phyloP scores from a whole-genome alignment of 2,113 vertebrate genomes.

The Ceyx melanurus region DNA sequence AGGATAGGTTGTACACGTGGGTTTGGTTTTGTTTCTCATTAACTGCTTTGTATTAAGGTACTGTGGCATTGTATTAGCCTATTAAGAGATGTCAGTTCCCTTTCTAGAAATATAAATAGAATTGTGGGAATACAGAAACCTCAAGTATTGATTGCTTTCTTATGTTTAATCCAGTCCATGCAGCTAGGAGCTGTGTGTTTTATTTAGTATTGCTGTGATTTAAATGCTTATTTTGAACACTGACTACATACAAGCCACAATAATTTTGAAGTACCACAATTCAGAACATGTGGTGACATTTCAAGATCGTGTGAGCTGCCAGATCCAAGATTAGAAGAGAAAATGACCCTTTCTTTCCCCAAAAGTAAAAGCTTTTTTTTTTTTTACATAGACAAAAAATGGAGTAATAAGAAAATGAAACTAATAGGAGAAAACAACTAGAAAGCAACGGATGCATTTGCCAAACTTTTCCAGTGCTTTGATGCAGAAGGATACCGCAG shows the following conservation, averaged over 20 bases:
- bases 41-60: neutral
- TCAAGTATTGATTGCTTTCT: slow-evolving; percentile 39
- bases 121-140: slow-evolving; percentile 28
- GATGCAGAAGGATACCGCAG: neutral
- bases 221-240: slow-evolving; percentile 47
- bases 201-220: slow-evolving; percentile 39
- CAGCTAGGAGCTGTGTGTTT: slow-evolving; percentile 2
- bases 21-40: neutral
- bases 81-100: slow-evolving; percentile 7
- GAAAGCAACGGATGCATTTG: neutral
- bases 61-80: neutral
- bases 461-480: neutral
- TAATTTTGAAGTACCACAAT: neutral
- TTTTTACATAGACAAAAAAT: neutral
- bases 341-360: neutral
- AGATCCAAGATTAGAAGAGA: neutral
- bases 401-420: neutral
- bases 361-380: neutral
- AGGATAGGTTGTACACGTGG: neutral
- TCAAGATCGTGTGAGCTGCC: neutral
- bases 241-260: slow-evolving; percentile 40
- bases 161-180: neutral
- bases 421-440: neutral
- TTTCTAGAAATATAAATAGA: slow-evolving; percentile 43
- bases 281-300: slow-evolving; percentile 62